Evolutionary conservation across 2,888 invertebrate species (phyloP).

Genomic region (Ennomos quercinarius): DNA sequence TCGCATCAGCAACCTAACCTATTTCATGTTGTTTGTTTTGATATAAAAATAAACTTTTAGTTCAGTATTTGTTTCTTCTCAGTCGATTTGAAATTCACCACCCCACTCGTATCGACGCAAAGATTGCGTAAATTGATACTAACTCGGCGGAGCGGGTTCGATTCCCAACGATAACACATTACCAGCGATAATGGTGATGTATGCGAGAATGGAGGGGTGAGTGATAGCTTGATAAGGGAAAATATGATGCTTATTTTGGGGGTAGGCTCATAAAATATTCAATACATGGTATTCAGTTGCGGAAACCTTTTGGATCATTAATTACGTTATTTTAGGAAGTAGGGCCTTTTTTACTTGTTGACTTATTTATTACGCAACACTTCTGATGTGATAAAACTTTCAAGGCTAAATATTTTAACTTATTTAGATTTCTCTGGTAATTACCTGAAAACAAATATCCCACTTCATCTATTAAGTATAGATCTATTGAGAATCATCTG

Average conservation of each 20-base stretch:
- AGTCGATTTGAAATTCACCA: slow-evolving; percentile 4
- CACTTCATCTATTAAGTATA: too few relatives aligned
- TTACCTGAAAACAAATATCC: too few relatives aligned
- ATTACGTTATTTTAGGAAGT: slow-evolving; percentile 1
- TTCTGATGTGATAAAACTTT: too few relatives aligned
- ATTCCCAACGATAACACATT: slow-evolving; percentile 33
- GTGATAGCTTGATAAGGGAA: slow-evolving; percentile 32
- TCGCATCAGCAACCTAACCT: too few relatives aligned
- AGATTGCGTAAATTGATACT: slow-evolving; percentile 33
- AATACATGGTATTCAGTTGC: slow-evolving; percentile 1
- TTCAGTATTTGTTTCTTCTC: neutral
- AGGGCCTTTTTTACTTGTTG: too few relatives aligned
- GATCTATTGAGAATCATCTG: too few relatives aligned
- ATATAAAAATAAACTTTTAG: too few relatives aligned
- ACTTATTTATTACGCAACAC: too few relatives aligned
- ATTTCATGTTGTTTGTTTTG: neutral
- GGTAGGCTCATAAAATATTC: slow-evolving; percentile 13
- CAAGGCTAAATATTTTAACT: too few relatives aligned
- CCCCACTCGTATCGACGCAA: slow-evolving; percentile 1
- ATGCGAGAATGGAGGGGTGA: slow-evolving; percentile 27
- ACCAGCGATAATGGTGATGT: slow-evolving; percentile 36
- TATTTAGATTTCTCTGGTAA: too few relatives aligned
- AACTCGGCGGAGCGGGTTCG: slow-evolving; percentile 25
- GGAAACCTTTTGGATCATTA: slow-evolving; percentile 6
- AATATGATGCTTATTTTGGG: slow-evolving; percentile 14